Conservation (phyloP, 2,888 invertebrate genomes). For the Cephalotes varians region DNA sequence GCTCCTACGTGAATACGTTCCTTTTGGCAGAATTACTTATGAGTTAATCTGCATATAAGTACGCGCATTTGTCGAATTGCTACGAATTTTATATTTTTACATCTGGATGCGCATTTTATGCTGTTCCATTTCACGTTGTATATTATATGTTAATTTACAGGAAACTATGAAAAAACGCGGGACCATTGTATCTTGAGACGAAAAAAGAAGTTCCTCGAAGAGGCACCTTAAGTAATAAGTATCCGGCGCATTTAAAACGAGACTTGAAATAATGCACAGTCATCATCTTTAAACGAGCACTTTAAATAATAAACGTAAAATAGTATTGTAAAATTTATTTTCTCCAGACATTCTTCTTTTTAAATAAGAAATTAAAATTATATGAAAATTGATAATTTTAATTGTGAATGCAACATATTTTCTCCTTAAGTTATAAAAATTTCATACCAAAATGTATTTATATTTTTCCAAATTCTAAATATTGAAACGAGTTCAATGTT, state of each 20-base stretch:
- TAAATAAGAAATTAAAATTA: not conserved
- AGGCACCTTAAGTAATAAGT: conserved; percentile 44
- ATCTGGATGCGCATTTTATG: not conserved
- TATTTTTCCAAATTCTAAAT: not conserved
- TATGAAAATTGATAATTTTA: conserved; percentile 5
- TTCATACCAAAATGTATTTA: not conserved
- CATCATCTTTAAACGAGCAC: conserved; percentile 37
- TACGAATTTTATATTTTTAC: conserved; percentile 15
- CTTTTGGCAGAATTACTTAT: not conserved
- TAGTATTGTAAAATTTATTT: conserved; percentile 22
- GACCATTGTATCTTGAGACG: conserved; percentile 8
- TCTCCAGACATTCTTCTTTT: not conserved
- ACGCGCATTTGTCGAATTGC: not conserved
- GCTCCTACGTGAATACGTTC: not conserved
- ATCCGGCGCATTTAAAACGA: conserved; percentile 37
- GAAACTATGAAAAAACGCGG: conserved; percentile 1
- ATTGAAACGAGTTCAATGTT: not conserved
- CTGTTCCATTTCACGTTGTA: not conserved
- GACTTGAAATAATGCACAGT: conserved; percentile 40
- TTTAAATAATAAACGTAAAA: conserved; percentile 38
- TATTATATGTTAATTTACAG: conserved; percentile 29
- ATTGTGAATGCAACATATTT: not conserved
- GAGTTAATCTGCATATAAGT: not conserved
- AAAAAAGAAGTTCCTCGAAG: conserved; percentile 36
- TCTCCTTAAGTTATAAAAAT: not conserved